phyloP scores from a whole-genome alignment of 2,888 invertebrate species.

The Agrotis segetum region DNA sequence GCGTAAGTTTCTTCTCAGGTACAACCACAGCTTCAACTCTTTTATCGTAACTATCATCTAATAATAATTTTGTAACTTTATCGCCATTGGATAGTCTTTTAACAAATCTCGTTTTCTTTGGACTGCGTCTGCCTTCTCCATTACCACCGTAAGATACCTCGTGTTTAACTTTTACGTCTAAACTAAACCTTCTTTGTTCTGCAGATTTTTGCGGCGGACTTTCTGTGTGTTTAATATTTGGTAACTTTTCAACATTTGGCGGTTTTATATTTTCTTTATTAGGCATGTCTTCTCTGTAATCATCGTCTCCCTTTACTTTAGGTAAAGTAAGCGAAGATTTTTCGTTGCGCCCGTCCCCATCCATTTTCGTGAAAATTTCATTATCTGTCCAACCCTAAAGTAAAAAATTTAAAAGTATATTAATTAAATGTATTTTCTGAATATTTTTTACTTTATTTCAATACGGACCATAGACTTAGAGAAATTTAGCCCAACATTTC shows the following conservation, averaged over 20 bases:
- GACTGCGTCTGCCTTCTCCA: conserved; percentile 70
- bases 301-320: conserved; percentile 88
- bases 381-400: conserved; percentile 88
- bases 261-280: conserved; percentile 78
- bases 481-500: conserved; percentile 93
- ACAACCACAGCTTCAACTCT: conserved; percentile 42
- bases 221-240: conserved; percentile 75
- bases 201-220: conserved; percentile 64
- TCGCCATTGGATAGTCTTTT: conserved; percentile 82
- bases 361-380: conserved; percentile 82
- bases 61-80: conserved; percentile 73
- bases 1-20: conserved; percentile 80
- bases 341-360: conserved; percentile 76
- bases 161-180: conserved; percentile 63
- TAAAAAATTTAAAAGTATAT: conserved; percentile 3
- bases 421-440: neutral
- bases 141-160: conserved; percentile 54
- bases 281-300: conserved; percentile 68
- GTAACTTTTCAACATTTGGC: conserved; percentile 77
- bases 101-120: conserved; percentile 79
- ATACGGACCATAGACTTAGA: conserved; percentile 93
- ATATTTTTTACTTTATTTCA: conserved; percentile 18
- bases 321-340: conserved; percentile 89
- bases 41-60: conserved; percentile 72
- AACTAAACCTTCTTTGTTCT: conserved; percentile 60